Evolutionary conservation across 2,113 vertebrate genomes (phyloP).

Genomic region (Chlorodrepanis virens): DNA sequence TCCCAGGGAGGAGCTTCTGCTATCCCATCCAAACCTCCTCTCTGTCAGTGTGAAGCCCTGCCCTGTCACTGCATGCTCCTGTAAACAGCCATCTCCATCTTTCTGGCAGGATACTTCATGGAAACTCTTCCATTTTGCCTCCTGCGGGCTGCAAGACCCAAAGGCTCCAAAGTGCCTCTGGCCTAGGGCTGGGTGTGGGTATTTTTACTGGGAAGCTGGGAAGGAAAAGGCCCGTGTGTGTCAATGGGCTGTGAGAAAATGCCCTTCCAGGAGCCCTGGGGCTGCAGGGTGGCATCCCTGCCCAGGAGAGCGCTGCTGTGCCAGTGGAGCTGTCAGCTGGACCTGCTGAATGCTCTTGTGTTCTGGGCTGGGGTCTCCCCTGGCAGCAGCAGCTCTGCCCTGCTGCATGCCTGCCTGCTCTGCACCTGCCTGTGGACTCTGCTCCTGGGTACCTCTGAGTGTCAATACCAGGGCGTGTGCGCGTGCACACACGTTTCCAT

Average conservation of each 20-base stretch:
- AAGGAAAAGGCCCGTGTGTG: not conserved
- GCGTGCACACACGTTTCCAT: constrained; percentile 44
- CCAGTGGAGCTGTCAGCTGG: not conserved
- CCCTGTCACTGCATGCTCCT: not conserved
- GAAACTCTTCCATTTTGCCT: not conserved
- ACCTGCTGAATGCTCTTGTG: not conserved
- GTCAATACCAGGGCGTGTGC: constrained; percentile 41
- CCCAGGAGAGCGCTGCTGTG: not conserved
- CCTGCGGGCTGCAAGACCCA: not conserved
- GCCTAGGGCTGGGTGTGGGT: not conserved
- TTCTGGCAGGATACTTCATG: not conserved
- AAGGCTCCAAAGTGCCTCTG: not conserved
- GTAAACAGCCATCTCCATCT: not conserved
- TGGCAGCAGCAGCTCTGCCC: not conserved
- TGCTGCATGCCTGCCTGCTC: not conserved
- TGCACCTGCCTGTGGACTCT: constrained; percentile 17
- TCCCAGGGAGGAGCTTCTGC: not conserved
- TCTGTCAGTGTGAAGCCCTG: not conserved
- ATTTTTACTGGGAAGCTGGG: not conserved
- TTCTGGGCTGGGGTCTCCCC: not conserved
- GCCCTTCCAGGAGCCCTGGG: not conserved
- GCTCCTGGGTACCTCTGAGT: constrained; percentile 41
- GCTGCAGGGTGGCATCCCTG: accelerated
- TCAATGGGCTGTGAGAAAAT: not conserved
- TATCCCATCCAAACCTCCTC: not conserved